Evolutionary conservation across 2,113 vertebrate genomes (phyloP).

Genomic region (Jaculus jaculus): DNA sequence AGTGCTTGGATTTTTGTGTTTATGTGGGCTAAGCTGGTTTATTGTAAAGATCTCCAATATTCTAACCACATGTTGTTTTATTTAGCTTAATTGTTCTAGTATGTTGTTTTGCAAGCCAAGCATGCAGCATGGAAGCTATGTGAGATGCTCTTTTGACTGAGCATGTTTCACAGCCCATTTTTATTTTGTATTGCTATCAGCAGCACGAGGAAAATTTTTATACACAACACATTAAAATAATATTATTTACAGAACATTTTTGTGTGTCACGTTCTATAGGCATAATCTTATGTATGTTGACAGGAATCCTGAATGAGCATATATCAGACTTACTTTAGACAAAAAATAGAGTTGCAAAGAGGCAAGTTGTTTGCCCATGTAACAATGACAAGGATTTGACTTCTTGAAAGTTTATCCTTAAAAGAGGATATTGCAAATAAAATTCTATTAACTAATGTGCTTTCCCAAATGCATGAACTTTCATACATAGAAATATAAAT

Average conservation of each 20-base stretch:
- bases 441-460: neutral
- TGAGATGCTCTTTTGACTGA: neutral
- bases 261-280: neutral
- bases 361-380: neutral
- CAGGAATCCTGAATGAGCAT: neutral
- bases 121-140: neutral
- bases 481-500: neutral
- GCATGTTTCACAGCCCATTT: neutral
- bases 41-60: neutral
- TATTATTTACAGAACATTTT: neutral
- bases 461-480: neutral
- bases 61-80: neutral
- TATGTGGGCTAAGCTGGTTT: neutral
- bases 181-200: neutral
- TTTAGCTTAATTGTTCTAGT: conserved; percentile 17
- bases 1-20: neutral
- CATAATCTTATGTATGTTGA: neutral
- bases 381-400: neutral
- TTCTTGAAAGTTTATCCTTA: neutral
- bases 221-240: neutral
- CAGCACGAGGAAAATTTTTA: neutral
- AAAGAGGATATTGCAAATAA: neutral
- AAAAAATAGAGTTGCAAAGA: neutral
- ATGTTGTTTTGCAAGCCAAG: neutral
- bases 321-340: neutral